These are phyloP conservation scores for Leiothrix lutea DNA, from an alignment of 2,113 vertebrate species.

Conservation along the genomic window DNA sequence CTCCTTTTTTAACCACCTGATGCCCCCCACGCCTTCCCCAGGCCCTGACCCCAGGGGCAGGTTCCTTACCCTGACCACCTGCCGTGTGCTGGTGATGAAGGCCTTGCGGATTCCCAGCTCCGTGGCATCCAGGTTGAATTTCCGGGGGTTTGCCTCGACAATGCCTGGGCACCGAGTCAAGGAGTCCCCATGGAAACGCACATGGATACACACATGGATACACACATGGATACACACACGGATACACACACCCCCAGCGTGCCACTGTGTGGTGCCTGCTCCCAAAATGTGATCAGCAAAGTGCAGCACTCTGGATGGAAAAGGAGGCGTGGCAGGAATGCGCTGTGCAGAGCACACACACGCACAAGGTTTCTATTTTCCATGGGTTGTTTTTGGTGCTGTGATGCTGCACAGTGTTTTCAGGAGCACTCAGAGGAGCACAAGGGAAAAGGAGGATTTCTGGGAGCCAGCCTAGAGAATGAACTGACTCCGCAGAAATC, in stretches of 20 bases:
- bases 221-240: no score
- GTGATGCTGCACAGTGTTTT: accelerated
- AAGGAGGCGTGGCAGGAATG: background rate
- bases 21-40: background rate
- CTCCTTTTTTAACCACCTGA: background rate
- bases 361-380: background rate
- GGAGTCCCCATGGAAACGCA: background rate
- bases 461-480: conserved; percentile 14
- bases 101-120: conserved; percentile 92
- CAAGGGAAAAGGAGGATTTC: background rate
- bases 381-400: background rate
- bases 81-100: conserved; percentile 90
- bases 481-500: background rate
- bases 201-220: no score
- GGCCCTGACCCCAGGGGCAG: background rate
- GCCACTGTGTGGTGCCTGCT: background rate
- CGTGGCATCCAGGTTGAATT: conserved; percentile 90
- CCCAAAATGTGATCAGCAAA: background rate
- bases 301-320: background rate
- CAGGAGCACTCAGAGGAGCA: background rate
- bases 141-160: conserved; percentile 95
- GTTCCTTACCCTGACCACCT: conserved; percentile 86
- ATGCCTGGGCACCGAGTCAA: conserved; percentile 83
- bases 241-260: accelerated
- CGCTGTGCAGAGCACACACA: accelerated